Evolutionary conservation across 1,140 invertebrate genomes (phyloP), one percentile per base, ranked within the genome.

Genomic region (Brachionus paranguensis): DNA sequence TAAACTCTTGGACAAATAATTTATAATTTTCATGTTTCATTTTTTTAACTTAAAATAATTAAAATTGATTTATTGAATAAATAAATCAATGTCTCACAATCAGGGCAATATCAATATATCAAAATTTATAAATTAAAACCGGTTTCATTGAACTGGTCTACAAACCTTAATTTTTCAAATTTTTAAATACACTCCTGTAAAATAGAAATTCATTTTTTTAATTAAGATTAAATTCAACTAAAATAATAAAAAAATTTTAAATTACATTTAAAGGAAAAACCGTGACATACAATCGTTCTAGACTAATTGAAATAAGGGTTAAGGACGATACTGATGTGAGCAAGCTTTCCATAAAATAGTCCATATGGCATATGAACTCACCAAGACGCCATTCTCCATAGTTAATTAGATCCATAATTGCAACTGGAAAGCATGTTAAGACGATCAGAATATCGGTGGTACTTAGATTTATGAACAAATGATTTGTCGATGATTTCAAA

Each of bases 331-430:
- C 86, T 72, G 87, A 86, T 10, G 86, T 85, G 0, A 86, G 81
- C 0, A 85, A 84, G 74, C 86, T 86, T 70, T 88, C 87, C 17
- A 87, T 78, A 53, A 86, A 87, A 10, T 79, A 55, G 33, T 60
- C 43, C 29, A 55, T 37, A 6, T 37, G 37, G 55, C 76, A 76
- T 5, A 76, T 76, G 12, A 76, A 76, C 8, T 76, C 72, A 11
- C 72, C 72, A 3, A 76, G 14, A 6, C 41, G 41, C 72, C 72
- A 76, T 14, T 50, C 72, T 12, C 72, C 72, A 47, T 76, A 20
- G n/a, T 76, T 76, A 4, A 76, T 50, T 29, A 76, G 27, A 29
- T 76, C 72, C 12, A 76, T 27, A 14, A 76, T 0, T n/a, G 43
- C 72, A 3, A 76, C 72, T n/a, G 72, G 72, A 47, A 76, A 76